These are phyloP conservation scores for Cordilura impudica DNA, from an alignment of 2,888 invertebrate species.

Conservation along the genomic window DNA sequence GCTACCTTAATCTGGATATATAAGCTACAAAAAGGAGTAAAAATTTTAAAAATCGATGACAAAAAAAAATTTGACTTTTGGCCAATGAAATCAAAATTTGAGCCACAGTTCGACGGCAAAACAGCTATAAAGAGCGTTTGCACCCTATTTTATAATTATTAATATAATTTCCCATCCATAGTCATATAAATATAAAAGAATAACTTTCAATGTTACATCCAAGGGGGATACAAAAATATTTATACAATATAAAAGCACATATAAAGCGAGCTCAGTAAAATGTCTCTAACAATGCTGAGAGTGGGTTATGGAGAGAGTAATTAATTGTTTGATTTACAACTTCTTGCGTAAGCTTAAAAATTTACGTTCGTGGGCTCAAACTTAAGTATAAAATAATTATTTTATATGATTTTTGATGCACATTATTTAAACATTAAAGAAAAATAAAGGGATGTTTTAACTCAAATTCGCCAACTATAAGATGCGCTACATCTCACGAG, in stretches of 20 bases:
- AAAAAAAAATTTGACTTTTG: too few species aligned
- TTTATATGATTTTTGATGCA: conserved; percentile 36
- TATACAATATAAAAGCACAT: neutral
- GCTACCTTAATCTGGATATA: too few species aligned
- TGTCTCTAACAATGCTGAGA: neutral
- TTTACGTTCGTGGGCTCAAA: conserved; percentile 18
- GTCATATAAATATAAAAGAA: conserved; percentile 6
- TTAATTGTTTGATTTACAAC: conserved; percentile 74
- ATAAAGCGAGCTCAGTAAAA: neutral
- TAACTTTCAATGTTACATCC: conserved; percentile 46
- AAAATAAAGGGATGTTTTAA: too few species aligned
- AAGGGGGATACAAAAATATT: conserved; percentile 37
- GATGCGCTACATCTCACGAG: too few species aligned
- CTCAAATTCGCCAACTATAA: too few species aligned
- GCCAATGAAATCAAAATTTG: too few species aligned
- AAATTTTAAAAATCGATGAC: too few species aligned
- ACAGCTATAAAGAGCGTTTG: too few species aligned
- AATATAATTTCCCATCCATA: neutral
- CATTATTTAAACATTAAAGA: neutral
- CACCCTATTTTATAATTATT: conserved; percentile 19
- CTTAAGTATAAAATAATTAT: conserved; percentile 49
- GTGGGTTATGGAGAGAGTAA: conserved; percentile 63
- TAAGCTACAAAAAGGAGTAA: too few species aligned
- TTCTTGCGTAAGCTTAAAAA: conserved; percentile 68
- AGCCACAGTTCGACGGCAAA: too few species aligned